Base-by-base conservation (phyloP, 2,797 vertebrate species). In the Gambusia yucatana region DNA sequence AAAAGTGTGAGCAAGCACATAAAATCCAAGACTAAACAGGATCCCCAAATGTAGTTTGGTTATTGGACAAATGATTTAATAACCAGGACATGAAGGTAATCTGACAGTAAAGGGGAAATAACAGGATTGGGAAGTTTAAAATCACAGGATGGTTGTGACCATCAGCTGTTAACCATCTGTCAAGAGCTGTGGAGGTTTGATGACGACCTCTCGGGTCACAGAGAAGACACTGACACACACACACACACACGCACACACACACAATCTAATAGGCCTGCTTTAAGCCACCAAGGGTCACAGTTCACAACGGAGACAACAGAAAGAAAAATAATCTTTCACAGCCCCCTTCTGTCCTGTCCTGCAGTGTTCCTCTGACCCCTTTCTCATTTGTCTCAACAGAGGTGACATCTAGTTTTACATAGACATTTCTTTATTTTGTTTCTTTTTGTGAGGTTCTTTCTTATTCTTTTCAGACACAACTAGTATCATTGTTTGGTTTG, bases 271-370 rank as follows among this genome's bases (percentile, higher is more conserved):
- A 48, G 41, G 71, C 72, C 69, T 46, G 36, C 77, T 73, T 75
- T 41, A 10, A 78, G 25, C 61, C 73, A 85, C 76, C 78, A 20
- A 87, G 85, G 86, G 41, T 70, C 67, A 87, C 77, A 81, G 76
- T 77, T 80, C 61, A 83, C 65, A 65, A 79, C 52, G 57, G 20
- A n/a, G 22, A 46, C 6, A 16, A 65, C 20, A n/a, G 28, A 10
- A 2, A 33, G 33, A 46, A 67, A 72, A 71, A 65, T 1, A 10
- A 36, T 75, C 47, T 79, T 76, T 76, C 61, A 75, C 59, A 65
- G 82, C 52, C 48, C 76, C 39, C 33, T 81, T 69, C 65, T 59
- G 65, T 59, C 48, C 57, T 50, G 13, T 59, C 33, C 76, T 28
- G 9, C 17, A 39, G 55, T 78, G 72, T 73, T 82, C 30, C 11